Base-by-base conservation (phyloP, 1,140 invertebrate species). In the Hyles vespertilio region DNA sequence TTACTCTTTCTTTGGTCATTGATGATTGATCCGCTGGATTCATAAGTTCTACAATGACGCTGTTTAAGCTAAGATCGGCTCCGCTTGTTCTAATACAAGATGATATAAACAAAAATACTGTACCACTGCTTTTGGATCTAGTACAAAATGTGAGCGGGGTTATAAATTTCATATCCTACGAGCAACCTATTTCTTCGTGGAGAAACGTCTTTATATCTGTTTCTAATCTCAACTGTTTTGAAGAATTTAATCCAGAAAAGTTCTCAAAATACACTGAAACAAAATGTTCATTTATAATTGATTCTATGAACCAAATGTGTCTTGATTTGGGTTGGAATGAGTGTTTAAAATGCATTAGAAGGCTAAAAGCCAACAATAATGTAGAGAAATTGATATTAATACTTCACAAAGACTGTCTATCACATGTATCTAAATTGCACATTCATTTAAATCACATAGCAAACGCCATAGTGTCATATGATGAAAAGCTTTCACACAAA, bases 331-430 rank as follows among this genome's bases (percentile, higher is more conserved):
- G 78, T 58, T 89, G 84, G 79, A 76, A 56, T 56, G 63, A 73
- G 54, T 79, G 70, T 61, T 68, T 83, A 12, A 78, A 70, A 57
- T 65, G 56, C 59, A 64, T 82, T 49, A 77, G 59, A 60, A 65
- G 59, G 5, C 59, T 89, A 8, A 63, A 66, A 9, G 61, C 11
- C 34, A 58, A 72, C 48, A 33, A 62, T 33, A 74, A 76, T 65
- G 63, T 90, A 22, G 72, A 75, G 47, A 89, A 90, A 81, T 56
- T 91, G 34, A 77, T 91, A 50, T 58, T 89, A 22, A 68, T 91
- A 44, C 50, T 91, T 48, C 91, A 92, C 64, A 86, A 69, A 63
- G 91, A 92, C 65, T 84, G 91, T 61, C 52, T 91, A 3, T 59
- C 74, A 40, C 75, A 83, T 52, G 63, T 64, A 49, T 77, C 84